These are phyloP conservation scores for Ancistrus triradiatus DNA, from an alignment of 2,113 vertebrate species.

Conservation along the genomic window DNA sequence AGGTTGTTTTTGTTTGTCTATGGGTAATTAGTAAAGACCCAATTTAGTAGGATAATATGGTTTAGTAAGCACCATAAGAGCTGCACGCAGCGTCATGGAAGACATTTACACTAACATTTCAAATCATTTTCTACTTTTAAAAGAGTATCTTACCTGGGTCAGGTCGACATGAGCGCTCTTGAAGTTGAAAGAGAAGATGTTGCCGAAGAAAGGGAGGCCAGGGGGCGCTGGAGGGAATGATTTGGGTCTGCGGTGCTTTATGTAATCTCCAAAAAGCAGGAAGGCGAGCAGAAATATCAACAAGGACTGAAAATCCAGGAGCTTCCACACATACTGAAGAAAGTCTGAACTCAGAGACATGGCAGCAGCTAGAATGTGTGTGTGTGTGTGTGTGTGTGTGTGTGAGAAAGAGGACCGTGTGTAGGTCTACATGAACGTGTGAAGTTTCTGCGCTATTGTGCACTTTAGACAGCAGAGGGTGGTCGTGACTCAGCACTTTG, in stretches of 20 bases:
- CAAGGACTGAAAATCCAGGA: neutral
- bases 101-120: no score
- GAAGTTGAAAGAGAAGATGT: neutral
- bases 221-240: neutral
- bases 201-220: neutral
- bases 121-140: no score
- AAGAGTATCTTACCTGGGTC: constrained; percentile 1
- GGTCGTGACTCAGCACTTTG: neutral
- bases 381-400: neutral
- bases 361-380: neutral
- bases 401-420: neutral
- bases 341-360: neutral
- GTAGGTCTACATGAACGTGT: neutral
- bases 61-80: no score
- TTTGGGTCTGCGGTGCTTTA: constrained; percentile 1
- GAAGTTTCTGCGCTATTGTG: neutral
- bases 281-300: neutral
- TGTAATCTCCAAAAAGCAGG: neutral
- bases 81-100: no score
- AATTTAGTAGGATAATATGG: no score
- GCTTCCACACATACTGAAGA: neutral
- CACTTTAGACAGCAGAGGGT: neutral
- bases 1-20: no score
- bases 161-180: neutral
- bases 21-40: no score